Conservation (phyloP, 1,140 invertebrate species). For the Globodera ellingtonae region DNA sequence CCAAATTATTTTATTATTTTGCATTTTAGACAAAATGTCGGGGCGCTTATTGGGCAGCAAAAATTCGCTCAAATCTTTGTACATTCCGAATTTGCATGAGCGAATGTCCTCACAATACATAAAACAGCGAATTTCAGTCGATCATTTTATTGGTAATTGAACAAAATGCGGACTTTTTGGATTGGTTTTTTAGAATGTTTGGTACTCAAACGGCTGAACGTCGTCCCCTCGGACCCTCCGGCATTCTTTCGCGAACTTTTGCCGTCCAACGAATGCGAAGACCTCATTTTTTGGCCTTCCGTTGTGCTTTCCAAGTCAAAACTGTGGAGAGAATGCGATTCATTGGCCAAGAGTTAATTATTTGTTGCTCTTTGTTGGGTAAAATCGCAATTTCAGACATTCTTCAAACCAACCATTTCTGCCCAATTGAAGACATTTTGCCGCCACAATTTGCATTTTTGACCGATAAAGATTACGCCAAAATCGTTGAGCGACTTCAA, state of each 20-base stretch:
- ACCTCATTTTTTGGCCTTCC: slow-evolving; percentile 39
- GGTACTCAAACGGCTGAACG: slow-evolving; percentile 36
- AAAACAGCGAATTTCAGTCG: slow-evolving; percentile 24
- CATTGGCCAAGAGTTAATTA: slow-evolving; percentile 34
- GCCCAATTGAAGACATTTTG: slow-evolving; percentile 34
- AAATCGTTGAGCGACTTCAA: slow-evolving; percentile 28
- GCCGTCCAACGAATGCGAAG: slow-evolving; percentile 35
- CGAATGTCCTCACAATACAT: slow-evolving; percentile 38
- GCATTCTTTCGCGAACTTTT: slow-evolving; percentile 47
- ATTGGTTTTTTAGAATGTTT: slow-evolving; percentile 32
- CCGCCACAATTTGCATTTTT: slow-evolving; percentile 29
- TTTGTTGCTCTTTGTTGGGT: slow-evolving; percentile 23
- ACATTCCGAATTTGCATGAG: slow-evolving; percentile 44
- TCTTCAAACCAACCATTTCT: slow-evolving; percentile 32
- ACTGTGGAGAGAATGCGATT: slow-evolving; percentile 34
- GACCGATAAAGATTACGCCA: slow-evolving; percentile 18
- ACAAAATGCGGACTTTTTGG: neutral
- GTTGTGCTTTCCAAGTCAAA: slow-evolving; percentile 31
- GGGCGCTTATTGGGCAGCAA: slow-evolving; percentile 49
- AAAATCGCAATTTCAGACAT: slow-evolving; percentile 33
- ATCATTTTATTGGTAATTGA: slow-evolving; percentile 45
- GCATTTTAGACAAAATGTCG: slow-evolving; percentile 36
- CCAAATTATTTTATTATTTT: neutral
- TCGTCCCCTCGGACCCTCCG: slow-evolving; percentile 27
- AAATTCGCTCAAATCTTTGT: slow-evolving; percentile 50